Evolutionary conservation across 2,113 vertebrate species (phyloP).

Genomic region (Pterophyllum scalare): DNA sequence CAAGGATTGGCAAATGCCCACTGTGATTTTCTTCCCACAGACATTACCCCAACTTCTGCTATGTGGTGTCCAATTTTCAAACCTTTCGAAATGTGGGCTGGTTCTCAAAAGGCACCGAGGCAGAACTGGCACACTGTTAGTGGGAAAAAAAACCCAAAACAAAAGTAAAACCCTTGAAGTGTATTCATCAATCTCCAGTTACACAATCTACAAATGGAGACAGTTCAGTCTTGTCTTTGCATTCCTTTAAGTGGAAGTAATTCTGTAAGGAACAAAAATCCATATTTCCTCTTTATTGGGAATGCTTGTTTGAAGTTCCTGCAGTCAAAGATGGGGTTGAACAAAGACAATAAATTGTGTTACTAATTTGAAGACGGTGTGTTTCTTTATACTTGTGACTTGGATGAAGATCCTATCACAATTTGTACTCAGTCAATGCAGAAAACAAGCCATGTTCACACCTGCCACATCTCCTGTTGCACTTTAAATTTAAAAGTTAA

Average conservation of each 20-base stretch:
- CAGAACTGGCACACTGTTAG: not conserved
- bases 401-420: not conserved
- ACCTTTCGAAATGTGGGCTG: not conserved
- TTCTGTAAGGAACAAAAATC: too few species aligned
- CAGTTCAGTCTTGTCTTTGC: too few species aligned
- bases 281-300: too few species aligned
- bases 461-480: not conserved
- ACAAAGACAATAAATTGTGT: not conserved
- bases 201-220: too few species aligned
- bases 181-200: too few species aligned
- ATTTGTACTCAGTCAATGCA: not conserved
- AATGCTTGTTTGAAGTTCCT: too few species aligned
- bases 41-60: not conserved
- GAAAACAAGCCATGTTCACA: not conserved
- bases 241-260: too few species aligned
- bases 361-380: too few species aligned
- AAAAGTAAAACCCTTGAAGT: not conserved
- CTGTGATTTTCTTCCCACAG: not conserved
- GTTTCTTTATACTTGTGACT: not conserved
- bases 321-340: too few species aligned
- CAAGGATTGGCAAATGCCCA: not conserved
- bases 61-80: not conserved
- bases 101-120: not conserved
- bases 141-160: not conserved
- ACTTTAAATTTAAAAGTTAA: not conserved